Conservation (phyloP, 2,113 vertebrate species). For the Scytalopus superciliaris region DNA sequence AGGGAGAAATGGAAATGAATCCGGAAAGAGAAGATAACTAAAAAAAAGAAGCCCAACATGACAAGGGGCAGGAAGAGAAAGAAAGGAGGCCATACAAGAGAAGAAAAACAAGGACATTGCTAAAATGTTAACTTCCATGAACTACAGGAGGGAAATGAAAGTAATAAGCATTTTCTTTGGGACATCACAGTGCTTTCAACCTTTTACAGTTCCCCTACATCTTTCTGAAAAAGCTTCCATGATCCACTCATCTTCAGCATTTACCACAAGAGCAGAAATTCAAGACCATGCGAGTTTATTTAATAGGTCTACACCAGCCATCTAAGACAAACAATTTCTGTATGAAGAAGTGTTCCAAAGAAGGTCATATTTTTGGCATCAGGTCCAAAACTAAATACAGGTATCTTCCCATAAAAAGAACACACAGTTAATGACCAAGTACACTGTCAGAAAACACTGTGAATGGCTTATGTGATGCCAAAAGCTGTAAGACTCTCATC, state of each 20-base stretch:
- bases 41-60: background rate
- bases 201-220: background rate
- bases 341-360: background rate
- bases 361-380: background rate
- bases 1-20: background rate
- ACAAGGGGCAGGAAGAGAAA: background rate
- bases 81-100: background rate
- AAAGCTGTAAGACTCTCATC: background rate
- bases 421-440: background rate
- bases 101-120: background rate
- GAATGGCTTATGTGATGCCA: background rate
- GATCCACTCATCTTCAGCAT: background rate
- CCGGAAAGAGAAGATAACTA: background rate
- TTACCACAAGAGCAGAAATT: background rate
- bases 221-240: background rate
- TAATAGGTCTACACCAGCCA: background rate
- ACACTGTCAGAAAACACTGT: background rate
- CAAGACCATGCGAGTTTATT: background rate
- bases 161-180: background rate
- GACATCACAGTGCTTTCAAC: background rate
- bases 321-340: background rate
- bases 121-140: background rate
- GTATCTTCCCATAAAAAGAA: background rate
- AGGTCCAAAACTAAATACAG: background rate
- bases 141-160: background rate